A percentile compares a stretch with the other conserved stretches of the same genome.
Conservation (phyloP, 2,797 vertebrate species). For the Scolopax rusticola region DNA sequence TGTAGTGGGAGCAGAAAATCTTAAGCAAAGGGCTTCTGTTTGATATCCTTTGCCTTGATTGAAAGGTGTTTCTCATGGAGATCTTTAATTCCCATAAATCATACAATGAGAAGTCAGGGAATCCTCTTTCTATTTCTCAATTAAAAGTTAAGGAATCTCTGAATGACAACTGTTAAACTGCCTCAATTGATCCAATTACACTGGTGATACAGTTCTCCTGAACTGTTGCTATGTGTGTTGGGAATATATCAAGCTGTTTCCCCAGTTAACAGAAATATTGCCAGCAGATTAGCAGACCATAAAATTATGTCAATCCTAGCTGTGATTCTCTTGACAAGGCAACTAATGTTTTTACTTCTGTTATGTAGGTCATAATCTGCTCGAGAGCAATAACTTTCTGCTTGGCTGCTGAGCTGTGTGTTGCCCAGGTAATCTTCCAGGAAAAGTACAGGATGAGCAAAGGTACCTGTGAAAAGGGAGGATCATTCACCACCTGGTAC, state of each 20-base stretch:
- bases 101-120: not conserved
- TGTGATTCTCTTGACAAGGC: not conserved
- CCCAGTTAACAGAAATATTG: not conserved
- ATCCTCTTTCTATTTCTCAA: not conserved
- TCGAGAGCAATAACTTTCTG: not conserved
- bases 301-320: not conserved
- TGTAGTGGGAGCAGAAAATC: not conserved
- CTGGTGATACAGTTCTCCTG: not conserved
- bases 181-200: not conserved
- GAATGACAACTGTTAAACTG: not conserved
- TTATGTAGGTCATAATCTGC: not conserved
- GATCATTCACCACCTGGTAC: not conserved
- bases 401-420: not conserved
- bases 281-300: not conserved
- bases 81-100: not conserved
- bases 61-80: not conserved
- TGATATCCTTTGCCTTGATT: not conserved
- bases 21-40: not conserved
- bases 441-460: not conserved
- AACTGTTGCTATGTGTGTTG: not conserved
- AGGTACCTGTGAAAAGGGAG: not conserved
- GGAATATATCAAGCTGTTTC: not conserved
- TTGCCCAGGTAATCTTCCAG: not conserved
- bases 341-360: not conserved
- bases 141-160: not conserved